phyloP scores from a whole-genome alignment of 2,888 invertebrate genomes.

The Cheilosia impressa region DNA sequence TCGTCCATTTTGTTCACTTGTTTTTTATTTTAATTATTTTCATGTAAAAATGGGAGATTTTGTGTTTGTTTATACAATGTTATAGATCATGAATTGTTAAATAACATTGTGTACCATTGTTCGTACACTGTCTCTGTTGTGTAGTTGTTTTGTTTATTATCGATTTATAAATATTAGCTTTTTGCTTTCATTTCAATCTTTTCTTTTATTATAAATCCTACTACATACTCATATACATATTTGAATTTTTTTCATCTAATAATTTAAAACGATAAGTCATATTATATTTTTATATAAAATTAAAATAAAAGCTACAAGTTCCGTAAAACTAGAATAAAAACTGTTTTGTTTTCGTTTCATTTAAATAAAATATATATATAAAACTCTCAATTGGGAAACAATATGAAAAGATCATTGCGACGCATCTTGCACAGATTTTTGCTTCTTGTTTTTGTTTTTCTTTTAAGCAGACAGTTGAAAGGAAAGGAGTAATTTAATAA shows the following conservation, averaged over 20 bases:
- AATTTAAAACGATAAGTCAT: constrained; percentile 62
- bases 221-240: constrained; percentile 62
- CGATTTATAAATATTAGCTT: constrained; percentile 31
- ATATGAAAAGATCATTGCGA: constrained; percentile 53
- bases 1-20: constrained; percentile 21
- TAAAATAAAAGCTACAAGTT: constrained; percentile 61
- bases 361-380: constrained; percentile 23
- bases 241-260: constrained; percentile 38
- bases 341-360: constrained; percentile 9
- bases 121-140: constrained; percentile 27
- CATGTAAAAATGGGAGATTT: constrained; percentile 68
- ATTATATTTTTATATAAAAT: constrained; percentile 20
- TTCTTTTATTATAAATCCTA: constrained; percentile 63
- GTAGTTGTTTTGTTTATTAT: constrained; percentile 12
- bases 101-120: constrained; percentile 48
- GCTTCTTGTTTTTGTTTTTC: neutral
- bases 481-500: constrained; percentile 32
- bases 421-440: constrained; percentile 54
- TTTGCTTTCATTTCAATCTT: constrained; percentile 28
- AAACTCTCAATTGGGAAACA: constrained; percentile 20
- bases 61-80: constrained; percentile 51
- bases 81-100: constrained; percentile 57
- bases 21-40: constrained; percentile 24
- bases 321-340: constrained; percentile 56
- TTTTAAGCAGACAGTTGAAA: constrained; percentile 41